phyloP scores from a whole-genome alignment of 2,888 invertebrate genomes.

The Trachelus iudaicus region DNA sequence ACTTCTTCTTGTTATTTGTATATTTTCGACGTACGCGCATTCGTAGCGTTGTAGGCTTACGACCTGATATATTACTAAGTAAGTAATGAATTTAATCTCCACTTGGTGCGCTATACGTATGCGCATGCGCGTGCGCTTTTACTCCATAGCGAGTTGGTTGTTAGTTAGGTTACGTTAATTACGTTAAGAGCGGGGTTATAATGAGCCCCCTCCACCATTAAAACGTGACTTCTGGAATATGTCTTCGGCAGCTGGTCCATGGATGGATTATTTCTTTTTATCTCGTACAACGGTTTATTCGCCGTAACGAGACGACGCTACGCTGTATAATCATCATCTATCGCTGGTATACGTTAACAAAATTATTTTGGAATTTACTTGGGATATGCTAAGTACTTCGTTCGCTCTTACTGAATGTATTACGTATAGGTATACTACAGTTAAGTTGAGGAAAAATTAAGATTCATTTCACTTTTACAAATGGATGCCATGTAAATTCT shows the following conservation, averaged over 20 bases:
- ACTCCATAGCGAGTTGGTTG: conserved; percentile 28
- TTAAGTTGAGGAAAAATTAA: background rate
- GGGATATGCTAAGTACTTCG: too few relatives aligned
- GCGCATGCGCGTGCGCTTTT: conserved; percentile 11
- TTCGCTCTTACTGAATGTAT: background rate
- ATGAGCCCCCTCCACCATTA: conserved; percentile 48
- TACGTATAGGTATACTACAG: background rate
- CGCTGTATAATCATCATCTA: conserved; percentile 25
- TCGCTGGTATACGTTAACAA: too few relatives aligned
- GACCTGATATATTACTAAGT: background rate
- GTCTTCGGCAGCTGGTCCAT: conserved; percentile 48
- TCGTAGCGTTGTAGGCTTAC: background rate
- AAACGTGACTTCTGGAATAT: conserved; percentile 52
- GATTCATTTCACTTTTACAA: background rate
- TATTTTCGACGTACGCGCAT: background rate
- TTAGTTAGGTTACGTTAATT: conserved; percentile 41
- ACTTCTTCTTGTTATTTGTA: background rate
- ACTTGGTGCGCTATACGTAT: conserved; percentile 20
- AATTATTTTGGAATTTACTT: too few relatives aligned
- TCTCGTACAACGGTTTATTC: conserved; percentile 36
- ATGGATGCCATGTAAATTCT: background rate
- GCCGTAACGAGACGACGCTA: conserved; percentile 32
- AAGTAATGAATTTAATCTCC: conserved; percentile 51
- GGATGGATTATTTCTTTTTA: conserved; percentile 41
- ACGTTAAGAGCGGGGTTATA: conserved; percentile 49